phyloP scores from a whole-genome alignment of 2,113 vertebrate species.

The Thryonomys swinderianus region DNA sequence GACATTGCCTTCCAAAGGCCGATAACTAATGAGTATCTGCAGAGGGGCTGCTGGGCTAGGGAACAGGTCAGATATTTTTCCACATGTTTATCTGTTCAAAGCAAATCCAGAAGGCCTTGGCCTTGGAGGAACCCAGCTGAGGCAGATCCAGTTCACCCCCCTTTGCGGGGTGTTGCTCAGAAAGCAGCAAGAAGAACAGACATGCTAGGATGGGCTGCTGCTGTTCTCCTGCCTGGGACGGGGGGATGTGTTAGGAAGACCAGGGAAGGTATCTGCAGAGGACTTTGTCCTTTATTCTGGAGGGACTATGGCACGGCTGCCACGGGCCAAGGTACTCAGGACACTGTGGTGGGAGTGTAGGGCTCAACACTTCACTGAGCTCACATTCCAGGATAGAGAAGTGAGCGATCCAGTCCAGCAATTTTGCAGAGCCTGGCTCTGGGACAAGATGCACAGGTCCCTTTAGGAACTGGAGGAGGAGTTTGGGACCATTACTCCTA shows the following conservation, averaged over 20 bases:
- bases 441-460: not conserved
- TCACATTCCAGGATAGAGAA: not conserved
- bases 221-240: not conserved
- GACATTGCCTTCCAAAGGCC: not conserved
- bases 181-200: not conserved
- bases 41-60: no score
- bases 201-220: rapidly evolving
- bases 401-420: not conserved
- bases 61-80: not conserved
- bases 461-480: not conserved
- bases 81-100: not conserved
- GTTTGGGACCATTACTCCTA: not conserved
- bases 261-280: not conserved
- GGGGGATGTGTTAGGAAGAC: not conserved
- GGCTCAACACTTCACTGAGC: rapidly evolving
- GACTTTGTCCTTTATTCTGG: not conserved
- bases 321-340: not conserved
- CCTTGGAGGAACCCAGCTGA: not conserved
- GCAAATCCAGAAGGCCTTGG: not conserved
- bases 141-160: rapidly evolving
- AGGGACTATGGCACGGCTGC: not conserved
- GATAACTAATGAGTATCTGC: not conserved
- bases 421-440: not conserved
- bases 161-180: no score
- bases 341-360: not conserved